phyloP scores from a whole-genome alignment of 2,113 vertebrate species.

The Pituophis catenifer region DNA sequence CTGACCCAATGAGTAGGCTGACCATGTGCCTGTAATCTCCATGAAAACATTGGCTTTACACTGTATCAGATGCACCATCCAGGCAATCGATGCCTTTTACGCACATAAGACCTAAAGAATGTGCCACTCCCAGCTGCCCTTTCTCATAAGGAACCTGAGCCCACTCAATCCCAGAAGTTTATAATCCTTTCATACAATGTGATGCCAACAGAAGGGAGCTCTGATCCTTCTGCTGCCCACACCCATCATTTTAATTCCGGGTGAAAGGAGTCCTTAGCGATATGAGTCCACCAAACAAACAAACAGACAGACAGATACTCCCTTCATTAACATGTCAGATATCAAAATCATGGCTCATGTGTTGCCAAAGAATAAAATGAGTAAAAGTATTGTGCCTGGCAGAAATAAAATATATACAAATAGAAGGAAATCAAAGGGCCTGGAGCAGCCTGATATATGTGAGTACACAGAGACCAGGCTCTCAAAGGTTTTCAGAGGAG shows the following conservation, averaged over 20 bases:
- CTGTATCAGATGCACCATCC: background rate
- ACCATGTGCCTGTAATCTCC: background rate
- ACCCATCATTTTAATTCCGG: constrained; percentile 29
- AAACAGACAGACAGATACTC: constrained; percentile 24
- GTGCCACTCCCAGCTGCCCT: background rate
- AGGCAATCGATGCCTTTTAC: background rate
- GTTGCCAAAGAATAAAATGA: background rate
- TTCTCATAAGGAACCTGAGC: accelerated
- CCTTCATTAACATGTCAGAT: constrained; percentile 5
- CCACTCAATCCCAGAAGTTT: background rate
- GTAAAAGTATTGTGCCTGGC: background rate
- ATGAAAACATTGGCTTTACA: constrained; percentile 2
- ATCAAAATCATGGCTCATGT: background rate
- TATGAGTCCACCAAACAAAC: constrained; percentile 40
- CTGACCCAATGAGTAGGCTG: background rate
- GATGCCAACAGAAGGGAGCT: constrained; percentile 37
- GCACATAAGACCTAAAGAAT: background rate
- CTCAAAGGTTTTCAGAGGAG: background rate
- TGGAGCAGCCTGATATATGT: accelerated
- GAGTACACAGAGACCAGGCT: background rate
- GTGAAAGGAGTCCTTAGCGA: constrained; percentile 27
- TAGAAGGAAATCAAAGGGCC: background rate
- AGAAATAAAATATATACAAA: background rate
- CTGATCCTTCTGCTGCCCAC: constrained; percentile 32
- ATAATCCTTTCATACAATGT: background rate